Percentiles rank a stretch among this genome's conserved stretches.
These are phyloP conservation scores for Phoeniculus purpureus DNA, from an alignment of 2,797 vertebrate genomes.

Conservation along the genomic window DNA sequence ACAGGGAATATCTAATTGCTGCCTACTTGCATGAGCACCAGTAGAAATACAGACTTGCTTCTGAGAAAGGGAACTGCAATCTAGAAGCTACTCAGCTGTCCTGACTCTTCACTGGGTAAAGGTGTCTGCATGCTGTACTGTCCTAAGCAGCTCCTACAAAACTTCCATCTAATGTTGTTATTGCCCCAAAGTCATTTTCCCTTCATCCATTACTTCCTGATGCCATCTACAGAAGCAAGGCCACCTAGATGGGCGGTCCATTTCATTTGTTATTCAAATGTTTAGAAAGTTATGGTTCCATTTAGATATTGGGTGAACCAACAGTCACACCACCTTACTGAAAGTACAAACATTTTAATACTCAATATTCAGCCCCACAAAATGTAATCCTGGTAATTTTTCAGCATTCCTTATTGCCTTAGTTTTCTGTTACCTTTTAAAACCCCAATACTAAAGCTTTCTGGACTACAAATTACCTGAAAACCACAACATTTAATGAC, in stretches of 20 bases:
- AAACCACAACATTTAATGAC: slow-evolving; percentile 70
- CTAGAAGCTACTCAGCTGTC: background rate
- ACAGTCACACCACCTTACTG: slow-evolving; percentile 18
- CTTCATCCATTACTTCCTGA: background rate
- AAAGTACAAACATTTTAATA: slow-evolving; percentile 47
- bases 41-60: background rate
- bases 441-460: slow-evolving; percentile 36
- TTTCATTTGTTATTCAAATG: slow-evolving; percentile 6
- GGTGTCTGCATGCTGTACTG: background rate
- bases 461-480: slow-evolving; percentile 73
- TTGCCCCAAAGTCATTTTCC: background rate
- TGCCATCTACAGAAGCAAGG: background rate
- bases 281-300: background rate
- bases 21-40: background rate
- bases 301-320: slow-evolving; percentile 6
- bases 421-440: slow-evolving; percentile 41
- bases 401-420: slow-evolving; percentile 36
- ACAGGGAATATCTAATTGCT: fast-evolving
- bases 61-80: background rate
- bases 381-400: slow-evolving; percentile 52
- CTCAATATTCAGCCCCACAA: slow-evolving; percentile 27
- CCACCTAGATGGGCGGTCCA: slow-evolving; percentile 26
- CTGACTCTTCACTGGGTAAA: background rate
- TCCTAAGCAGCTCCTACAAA: background rate
- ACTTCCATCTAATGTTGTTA: background rate